phyloP scores from a whole-genome alignment of 92 coral and sea anemone species.

The Micromussa lordhowensis region DNA sequence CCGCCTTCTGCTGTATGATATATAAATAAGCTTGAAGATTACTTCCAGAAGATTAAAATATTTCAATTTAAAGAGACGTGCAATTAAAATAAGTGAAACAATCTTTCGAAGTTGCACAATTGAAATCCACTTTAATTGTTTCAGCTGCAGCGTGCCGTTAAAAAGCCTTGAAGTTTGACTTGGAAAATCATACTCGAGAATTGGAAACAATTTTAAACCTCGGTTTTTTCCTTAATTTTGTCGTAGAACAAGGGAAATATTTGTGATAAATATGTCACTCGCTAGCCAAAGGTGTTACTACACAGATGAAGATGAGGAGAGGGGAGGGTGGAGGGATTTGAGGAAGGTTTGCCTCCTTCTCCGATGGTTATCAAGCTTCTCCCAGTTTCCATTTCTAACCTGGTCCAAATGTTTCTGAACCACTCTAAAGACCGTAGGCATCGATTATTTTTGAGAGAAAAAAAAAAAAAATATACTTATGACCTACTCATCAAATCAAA shows the following conservation, averaged over 20 bases:
- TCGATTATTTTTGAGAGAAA: too few relatives aligned
- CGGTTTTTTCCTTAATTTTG: neutral
- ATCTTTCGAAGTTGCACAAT: slow-evolving; percentile 19
- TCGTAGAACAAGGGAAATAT: neutral
- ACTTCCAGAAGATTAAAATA: slow-evolving; percentile 21
- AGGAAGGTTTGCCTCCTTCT: neutral
- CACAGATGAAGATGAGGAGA: neutral
- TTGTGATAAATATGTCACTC: neutral
- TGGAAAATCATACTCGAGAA: neutral
- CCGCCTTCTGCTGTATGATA: slow-evolving; percentile 10
- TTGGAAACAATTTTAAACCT: neutral
- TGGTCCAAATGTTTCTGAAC: too few relatives aligned
- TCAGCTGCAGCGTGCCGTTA: neutral
- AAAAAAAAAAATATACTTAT: too few relatives aligned
- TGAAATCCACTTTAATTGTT: neutral
- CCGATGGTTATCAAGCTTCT: neutral
- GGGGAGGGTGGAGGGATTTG: neutral
- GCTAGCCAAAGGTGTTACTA: neutral
- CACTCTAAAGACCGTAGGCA: too few relatives aligned
- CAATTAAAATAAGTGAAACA: slow-evolving; percentile 25
- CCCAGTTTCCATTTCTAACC: too few relatives aligned
- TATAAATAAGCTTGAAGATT: slow-evolving; percentile 14
- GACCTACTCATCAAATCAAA: too few relatives aligned
- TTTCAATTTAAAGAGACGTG: slow-evolving; percentile 18
- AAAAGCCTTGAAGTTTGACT: neutral